These are phyloP conservation scores for Chelon auratus DNA, from an alignment of 2,797 vertebrate species.

Conservation along the genomic window DNA sequence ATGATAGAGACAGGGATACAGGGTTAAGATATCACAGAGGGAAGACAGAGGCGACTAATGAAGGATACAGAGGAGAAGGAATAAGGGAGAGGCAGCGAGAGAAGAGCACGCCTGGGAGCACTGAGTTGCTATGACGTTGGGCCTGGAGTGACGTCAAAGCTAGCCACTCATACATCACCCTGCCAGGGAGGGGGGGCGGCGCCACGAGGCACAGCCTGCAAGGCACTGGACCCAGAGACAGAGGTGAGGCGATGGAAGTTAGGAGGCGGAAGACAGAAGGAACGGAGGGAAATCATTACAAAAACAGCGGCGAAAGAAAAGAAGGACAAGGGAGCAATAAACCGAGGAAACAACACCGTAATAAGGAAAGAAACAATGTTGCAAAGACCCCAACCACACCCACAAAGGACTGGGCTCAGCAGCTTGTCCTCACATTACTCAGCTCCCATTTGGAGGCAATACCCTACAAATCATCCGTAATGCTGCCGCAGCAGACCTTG, in stretches of 20 bases:
- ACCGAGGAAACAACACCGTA: not conserved
- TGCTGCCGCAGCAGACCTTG: slow-evolving; percentile 41
- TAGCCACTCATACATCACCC: slow-evolving; percentile 76
- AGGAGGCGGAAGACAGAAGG: slow-evolving; percentile 26
- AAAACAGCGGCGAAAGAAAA: not conserved
- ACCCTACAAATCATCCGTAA: slow-evolving; percentile 55
- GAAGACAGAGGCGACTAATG: slow-evolving; percentile 38
- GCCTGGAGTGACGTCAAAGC: slow-evolving; percentile 77
- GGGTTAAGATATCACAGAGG: slow-evolving; percentile 3
- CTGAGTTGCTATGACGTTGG: slow-evolving; percentile 73
- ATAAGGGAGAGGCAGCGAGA: slow-evolving; percentile 44
- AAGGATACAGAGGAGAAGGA: slow-evolving; percentile 39
- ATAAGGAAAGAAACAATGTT: slow-evolving; percentile 11
- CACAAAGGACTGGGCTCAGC: slow-evolving; percentile 17
- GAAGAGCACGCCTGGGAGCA: slow-evolving; percentile 65
- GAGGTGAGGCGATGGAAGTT: slow-evolving; percentile 35
- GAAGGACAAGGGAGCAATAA: not conserved
- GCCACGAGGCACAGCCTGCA: slow-evolving; percentile 41
- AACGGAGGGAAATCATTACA: slow-evolving; percentile 1
- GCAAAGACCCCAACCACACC: slow-evolving; percentile 10
- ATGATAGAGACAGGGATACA: slow-evolving; percentile 22
- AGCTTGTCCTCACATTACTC: slow-evolving; percentile 34
- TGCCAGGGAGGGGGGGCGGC: slow-evolving; percentile 50
- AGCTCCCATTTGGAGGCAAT: slow-evolving; percentile 24
- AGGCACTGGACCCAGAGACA: slow-evolving; percentile 41